Evolutionary conservation across 92 coral and sea anemone species (phyloP).

Genomic region (Zoanthus solanderi): DNA sequence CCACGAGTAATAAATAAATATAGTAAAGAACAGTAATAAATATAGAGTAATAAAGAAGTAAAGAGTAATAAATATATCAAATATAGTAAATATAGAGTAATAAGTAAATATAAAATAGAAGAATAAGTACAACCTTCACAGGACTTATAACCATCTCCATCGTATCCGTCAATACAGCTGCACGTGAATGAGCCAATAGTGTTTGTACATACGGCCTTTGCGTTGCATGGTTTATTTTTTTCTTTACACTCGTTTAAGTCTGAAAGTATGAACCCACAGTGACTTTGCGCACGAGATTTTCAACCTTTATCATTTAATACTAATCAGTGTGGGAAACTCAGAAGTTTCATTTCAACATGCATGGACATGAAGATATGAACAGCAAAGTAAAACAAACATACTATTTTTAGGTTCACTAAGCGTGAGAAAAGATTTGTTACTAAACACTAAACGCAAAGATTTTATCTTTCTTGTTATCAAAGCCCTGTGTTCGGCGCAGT

Average conservation of each 20-base stretch:
- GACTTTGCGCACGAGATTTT: not conserved
- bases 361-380: too few species aligned
- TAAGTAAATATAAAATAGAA: not conserved
- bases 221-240: slow-evolving; percentile 59
- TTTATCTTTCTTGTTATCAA: too few species aligned
- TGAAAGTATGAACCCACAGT: slow-evolving; percentile 3
- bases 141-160: slow-evolving; percentile 70
- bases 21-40: too few species aligned
- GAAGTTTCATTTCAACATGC: too few species aligned
- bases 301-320: not conserved
- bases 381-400: too few species aligned
- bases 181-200: slow-evolving; percentile 77
- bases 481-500: too few species aligned
- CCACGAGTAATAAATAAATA: too few species aligned
- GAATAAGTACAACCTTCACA: slow-evolving; percentile 65
- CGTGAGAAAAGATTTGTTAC: too few species aligned
- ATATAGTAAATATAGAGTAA: not conserved
- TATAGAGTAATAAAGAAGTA: too few species aligned
- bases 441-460: too few species aligned
- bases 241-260: slow-evolving; percentile 60
- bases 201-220: slow-evolving; percentile 72
- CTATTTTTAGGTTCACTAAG: too few species aligned
- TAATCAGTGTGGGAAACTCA: not conserved
- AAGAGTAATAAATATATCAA: too few species aligned
- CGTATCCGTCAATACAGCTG: slow-evolving; percentile 77